Evolutionary conservation across 2,797 vertebrate species (phyloP), one percentile per base, ranked within the genome.

Genomic region (Lepilemur septentrionalis): DNA sequence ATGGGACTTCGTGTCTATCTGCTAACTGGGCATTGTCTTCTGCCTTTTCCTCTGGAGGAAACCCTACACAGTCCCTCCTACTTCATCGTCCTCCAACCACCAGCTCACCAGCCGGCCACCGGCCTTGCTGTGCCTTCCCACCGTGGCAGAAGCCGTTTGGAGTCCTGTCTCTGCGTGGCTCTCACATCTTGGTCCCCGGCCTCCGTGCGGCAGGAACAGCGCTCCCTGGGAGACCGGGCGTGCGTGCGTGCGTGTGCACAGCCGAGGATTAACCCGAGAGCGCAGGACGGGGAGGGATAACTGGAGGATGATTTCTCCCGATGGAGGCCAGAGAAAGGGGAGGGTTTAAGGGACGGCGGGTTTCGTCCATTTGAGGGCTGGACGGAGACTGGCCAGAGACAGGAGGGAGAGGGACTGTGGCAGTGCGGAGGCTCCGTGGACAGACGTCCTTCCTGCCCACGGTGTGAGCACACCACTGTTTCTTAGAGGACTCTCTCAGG

Each of bases 181-280:
- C 52, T 55, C 8, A 0, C 5, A 22, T 41, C 59, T 46, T 35
- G 67, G 46, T 11, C 32, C 41, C 22, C 4, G 0, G 25, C 28
- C 22, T 88, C 14, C 0, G 0, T 1, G 7, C 3, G 14, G 69
- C 59, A 59, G 57, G 52, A 61, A 61, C 0, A 14, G 0, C 0
- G 20, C n/a, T 67, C 35, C 0, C 17, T 1, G 46, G 28, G 79
- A 14, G 4, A 0, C 8, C 48, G 2, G 41, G 4, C 12, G 48
- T 23, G n/a, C 1, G 30, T 23, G n/a, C 1, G 30, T 25, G 50
- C 0, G 4, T 57, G 25, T 4, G 43, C 4, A 1, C 30, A 2
- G 8, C 30, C 15, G 8, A 48, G 46, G 7, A 41, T 50, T 25
- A 15, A 18, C 38, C 30, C n/a, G 25, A n/a, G 38, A 30, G 69